A percentile compares a stretch with the other conserved stretches of the same genome.
These are phyloP conservation scores for Mallateleia sp. DNA, from an alignment of 2,888 invertebrate genomes.

Conservation along the genomic window DNA sequence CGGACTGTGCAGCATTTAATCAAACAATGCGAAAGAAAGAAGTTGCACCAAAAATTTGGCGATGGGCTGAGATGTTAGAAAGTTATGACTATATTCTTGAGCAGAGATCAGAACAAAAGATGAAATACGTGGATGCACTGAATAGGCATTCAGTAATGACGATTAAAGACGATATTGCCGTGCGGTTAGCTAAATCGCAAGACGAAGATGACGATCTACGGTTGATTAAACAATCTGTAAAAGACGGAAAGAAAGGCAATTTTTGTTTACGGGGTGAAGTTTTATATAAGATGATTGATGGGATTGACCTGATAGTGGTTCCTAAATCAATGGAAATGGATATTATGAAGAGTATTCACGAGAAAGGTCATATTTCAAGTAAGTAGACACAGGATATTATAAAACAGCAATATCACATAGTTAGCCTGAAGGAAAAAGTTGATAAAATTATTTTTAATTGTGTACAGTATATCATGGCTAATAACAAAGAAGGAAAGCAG, in stretches of 20 bases:
- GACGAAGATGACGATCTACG: slow-evolving; percentile 32
- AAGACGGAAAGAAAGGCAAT: not conserved
- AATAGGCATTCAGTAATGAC: slow-evolving; percentile 26
- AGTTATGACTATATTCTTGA: slow-evolving; percentile 49
- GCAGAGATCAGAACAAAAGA: slow-evolving; percentile 37
- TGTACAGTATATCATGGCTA: slow-evolving; percentile 38
- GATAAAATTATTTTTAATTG: slow-evolving; percentile 49
- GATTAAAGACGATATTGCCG: slow-evolving; percentile 25
- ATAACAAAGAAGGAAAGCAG: slow-evolving; percentile 41
- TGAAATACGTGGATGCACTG: slow-evolving; percentile 61
- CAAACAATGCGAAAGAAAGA: slow-evolving; percentile 58
- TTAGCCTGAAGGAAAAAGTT: slow-evolving; percentile 30
- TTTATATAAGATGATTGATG: slow-evolving; percentile 30
- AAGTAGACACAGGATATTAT: slow-evolving; percentile 28
- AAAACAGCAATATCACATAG: slow-evolving; percentile 47
- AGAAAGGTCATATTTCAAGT: slow-evolving; percentile 47
- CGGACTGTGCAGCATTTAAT: slow-evolving; percentile 73
- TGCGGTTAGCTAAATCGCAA: slow-evolving; percentile 15
- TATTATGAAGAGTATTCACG: slow-evolving; percentile 32
- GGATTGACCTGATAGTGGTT: slow-evolving; percentile 26
- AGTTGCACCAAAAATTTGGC: slow-evolving; percentile 37
- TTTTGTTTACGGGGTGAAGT: slow-evolving; percentile 13
- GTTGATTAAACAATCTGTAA: not conserved
- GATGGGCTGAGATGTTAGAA: slow-evolving; percentile 56
- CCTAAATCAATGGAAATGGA: slow-evolving; percentile 22